Conservation (phyloP, 35 echinoderm and acorn worm species). For the Ophiothrix spiculata region DNA sequence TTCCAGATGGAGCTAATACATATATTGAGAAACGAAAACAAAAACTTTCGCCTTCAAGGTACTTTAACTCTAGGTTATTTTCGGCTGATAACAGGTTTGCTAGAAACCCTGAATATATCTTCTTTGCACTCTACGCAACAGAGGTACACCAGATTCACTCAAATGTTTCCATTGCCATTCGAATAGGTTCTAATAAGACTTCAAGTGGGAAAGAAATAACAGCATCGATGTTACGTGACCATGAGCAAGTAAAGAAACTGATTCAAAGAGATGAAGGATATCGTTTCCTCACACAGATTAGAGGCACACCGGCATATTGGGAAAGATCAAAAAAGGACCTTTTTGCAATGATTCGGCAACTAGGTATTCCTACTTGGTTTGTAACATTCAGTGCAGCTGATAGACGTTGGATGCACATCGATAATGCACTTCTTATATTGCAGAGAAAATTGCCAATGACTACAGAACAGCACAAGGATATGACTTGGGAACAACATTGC, state of each 20-base stretch:
- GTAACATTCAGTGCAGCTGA: conserved; percentile 19
- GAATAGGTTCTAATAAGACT: conserved; percentile 43
- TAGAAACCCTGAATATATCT: too few species aligned
- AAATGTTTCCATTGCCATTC: conserved; percentile 41
- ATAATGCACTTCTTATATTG: neutral
- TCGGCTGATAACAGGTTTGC: too few species aligned
- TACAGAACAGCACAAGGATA: neutral
- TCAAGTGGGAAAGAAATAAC: too few species aligned
- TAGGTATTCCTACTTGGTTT: conserved; percentile 30
- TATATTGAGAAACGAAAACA: too few species aligned
- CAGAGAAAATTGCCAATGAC: conserved; percentile 26
- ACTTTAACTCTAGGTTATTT: too few species aligned
- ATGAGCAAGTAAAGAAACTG: too few species aligned
- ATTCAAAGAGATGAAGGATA: conserved; percentile 15
- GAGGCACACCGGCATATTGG: conserved; percentile 35
- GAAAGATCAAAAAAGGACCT: conserved; percentile 8
- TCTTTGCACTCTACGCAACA: too few species aligned
- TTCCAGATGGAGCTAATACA: too few species aligned
- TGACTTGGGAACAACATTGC: neutral
- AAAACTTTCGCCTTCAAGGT: too few species aligned
- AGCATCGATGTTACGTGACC: too few species aligned
- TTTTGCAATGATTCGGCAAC: conserved; percentile 25
- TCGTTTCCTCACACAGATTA: conserved; percentile 16
- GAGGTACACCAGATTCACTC: too few species aligned
- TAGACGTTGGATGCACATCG: neutral